phyloP scores from a whole-genome alignment of 2,113 vertebrate genomes.

The Eretmochelys imbricata region DNA sequence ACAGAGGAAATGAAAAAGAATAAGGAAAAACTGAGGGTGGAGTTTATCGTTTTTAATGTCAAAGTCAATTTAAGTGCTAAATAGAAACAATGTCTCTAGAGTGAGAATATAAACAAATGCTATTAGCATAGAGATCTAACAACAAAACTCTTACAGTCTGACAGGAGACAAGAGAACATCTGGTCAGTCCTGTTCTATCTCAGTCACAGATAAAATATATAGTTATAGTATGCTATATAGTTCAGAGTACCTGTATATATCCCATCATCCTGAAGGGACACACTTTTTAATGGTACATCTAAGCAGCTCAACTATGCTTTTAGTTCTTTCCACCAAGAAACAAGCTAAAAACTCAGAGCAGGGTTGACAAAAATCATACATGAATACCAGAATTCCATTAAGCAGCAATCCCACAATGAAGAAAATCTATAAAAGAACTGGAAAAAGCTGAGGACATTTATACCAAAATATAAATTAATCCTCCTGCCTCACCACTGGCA shows the following conservation, averaged over 20 bases:
- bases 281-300: background rate
- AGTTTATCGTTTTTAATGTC: background rate
- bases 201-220: background rate
- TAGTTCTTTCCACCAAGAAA: background rate
- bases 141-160: background rate
- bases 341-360: background rate
- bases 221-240: background rate
- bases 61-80: background rate
- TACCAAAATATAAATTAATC: background rate
- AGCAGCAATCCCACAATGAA: background rate
- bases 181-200: background rate
- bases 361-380: background rate
- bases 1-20: background rate
- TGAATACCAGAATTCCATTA: slow-evolving; percentile 1
- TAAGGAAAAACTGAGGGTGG: background rate
- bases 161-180: background rate
- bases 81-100: background rate
- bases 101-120: background rate
- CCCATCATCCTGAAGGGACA: background rate
- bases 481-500: background rate
- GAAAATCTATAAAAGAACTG: background rate
- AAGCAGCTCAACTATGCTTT: background rate
- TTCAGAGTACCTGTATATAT: background rate
- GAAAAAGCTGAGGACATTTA: background rate
- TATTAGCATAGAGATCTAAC: background rate